Evolutionary conservation across 2,113 vertebrate genomes (phyloP).

Genomic region (Leucoraja erinaceus): DNA sequence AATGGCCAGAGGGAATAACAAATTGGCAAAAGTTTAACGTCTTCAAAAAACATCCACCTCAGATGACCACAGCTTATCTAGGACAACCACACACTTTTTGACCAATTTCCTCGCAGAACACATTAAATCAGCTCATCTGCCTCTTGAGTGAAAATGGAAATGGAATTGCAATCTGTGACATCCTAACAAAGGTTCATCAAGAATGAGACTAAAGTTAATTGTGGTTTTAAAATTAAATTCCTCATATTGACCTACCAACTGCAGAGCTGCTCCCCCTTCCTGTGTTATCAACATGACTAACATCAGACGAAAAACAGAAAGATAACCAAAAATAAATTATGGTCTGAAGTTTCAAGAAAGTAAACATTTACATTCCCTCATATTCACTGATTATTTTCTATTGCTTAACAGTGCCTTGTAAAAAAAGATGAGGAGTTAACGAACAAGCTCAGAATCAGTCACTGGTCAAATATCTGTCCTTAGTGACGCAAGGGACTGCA

Average conservation of each 20-base stretch:
- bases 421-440: not conserved
- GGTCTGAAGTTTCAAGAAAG: not conserved
- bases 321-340: not conserved
- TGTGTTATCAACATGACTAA: not conserved
- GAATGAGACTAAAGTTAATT: not conserved
- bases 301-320: not conserved
- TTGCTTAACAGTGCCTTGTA: not conserved
- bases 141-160: not conserved
- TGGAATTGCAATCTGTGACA: not conserved
- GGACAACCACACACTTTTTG: too few species aligned
- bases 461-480: not conserved
- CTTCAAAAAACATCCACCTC: not conserved
- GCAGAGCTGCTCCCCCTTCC: not conserved
- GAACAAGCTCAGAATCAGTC: not conserved
- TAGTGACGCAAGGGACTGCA: too few species aligned
- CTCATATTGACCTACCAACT: not conserved
- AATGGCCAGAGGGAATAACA: not conserved
- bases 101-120: not conserved
- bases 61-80: too few species aligned
- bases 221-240: not conserved
- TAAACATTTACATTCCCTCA: not conserved
- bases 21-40: not conserved
- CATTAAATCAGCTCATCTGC: not conserved
- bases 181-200: not conserved
- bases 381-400: not conserved